Evolutionary conservation across 2,797 vertebrate species (phyloP).

Genomic region (Rousettus madagascariensis): DNA sequence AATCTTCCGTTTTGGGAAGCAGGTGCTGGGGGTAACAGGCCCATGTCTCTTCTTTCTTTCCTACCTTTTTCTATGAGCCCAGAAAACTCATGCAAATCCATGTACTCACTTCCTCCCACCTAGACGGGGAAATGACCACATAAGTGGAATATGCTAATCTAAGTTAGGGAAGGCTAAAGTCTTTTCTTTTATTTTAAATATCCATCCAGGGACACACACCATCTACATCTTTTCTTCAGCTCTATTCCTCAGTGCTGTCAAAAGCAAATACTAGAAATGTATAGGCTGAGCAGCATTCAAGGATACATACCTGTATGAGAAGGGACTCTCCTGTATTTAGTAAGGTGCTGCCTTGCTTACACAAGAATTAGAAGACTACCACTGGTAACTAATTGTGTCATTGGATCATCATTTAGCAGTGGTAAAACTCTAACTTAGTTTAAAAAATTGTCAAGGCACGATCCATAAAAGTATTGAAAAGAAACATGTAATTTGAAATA

Average conservation of each 20-base stretch:
- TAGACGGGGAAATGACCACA: not conserved
- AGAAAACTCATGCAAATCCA: not conserved
- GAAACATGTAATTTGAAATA: not conserved
- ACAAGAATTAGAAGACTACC: not conserved
- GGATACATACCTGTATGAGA: not conserved
- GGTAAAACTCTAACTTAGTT: not conserved
- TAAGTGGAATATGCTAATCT: not conserved
- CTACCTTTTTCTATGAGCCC: not conserved
- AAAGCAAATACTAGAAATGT: not conserved
- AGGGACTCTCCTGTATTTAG: not conserved
- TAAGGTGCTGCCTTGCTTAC: not conserved
- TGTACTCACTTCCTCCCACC: not conserved
- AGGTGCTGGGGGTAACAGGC: rapidly evolving
- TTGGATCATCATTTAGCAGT: not conserved
- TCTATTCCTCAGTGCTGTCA: not conserved
- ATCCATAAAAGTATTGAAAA: not conserved
- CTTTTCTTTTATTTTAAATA: not conserved
- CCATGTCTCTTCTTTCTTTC: not conserved
- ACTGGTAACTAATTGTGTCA: not conserved
- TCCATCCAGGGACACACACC: not conserved
- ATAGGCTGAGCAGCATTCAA: not conserved
- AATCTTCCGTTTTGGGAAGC: not conserved
- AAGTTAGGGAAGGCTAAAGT: not conserved
- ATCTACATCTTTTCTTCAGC: not conserved
- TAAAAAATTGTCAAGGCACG: not conserved